A percentile compares a stretch with the other conserved stretches of the same genome.
phyloP scores from a whole-genome alignment of 2,113 vertebrate genomes.

The Trachemys scripta region DNA sequence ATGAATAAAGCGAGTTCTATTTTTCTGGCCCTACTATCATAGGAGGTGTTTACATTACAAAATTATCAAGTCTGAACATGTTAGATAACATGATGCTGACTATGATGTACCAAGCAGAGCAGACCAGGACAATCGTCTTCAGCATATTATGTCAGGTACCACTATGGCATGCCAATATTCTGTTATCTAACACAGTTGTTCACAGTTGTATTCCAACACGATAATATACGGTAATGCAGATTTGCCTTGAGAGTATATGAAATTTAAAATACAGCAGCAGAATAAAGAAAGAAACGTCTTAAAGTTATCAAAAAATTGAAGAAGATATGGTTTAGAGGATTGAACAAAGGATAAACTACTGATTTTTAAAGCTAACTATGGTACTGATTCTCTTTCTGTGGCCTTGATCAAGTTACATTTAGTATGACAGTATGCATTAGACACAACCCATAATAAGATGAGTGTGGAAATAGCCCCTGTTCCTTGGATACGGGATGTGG shows the following conservation, averaged over 20 bases:
- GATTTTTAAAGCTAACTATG: not conserved
- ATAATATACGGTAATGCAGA: not conserved
- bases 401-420: not conserved
- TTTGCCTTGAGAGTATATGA: not conserved
- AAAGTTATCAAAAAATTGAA: not conserved
- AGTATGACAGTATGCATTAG: not conserved
- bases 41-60: not conserved
- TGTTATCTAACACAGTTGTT: not conserved
- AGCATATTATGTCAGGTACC: not conserved
- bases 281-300: not conserved
- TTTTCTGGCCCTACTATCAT: not conserved
- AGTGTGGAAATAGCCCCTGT: not conserved
- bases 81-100: not conserved
- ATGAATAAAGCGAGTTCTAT: not conserved
- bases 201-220: not conserved
- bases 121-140: not conserved
- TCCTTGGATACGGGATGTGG: not conserved
- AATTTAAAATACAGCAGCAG: not conserved
- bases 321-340: not conserved
- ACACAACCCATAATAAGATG: not conserved
- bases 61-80: not conserved
- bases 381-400: too few relatives aligned
- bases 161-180: not conserved
- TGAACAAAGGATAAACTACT: not conserved
- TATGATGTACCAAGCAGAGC: not conserved